Conservation (phyloP, 35 echinoderm and acorn worm species). For the Hemicentrotus pulcherrimus region DNA sequence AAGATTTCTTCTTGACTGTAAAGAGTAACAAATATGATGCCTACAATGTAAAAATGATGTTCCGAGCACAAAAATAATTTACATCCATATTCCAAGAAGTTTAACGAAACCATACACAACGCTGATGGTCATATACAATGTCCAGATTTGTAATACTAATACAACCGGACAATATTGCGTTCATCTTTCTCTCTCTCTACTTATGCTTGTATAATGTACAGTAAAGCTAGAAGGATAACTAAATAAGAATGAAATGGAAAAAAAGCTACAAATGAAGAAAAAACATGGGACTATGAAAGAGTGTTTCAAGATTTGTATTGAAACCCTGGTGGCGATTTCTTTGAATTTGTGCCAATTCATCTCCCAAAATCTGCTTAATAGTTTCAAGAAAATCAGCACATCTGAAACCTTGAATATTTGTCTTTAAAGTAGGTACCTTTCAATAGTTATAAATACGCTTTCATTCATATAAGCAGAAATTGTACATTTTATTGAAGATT, state of each 20-base stretch:
- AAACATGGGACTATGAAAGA: not conserved
- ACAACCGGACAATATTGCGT: not conserved
- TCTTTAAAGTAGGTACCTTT: not conserved
- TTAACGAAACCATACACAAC: not conserved
- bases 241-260: not conserved
- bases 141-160: not conserved
- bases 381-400: not conserved
- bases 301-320: not conserved
- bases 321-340: not conserved
- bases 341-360: not conserved
- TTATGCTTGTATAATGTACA: not conserved
- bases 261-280: not conserved
- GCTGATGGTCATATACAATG: not conserved
- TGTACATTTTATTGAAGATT: not conserved
- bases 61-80: constrained; percentile 47
- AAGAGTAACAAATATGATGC: not conserved
- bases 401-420: not conserved
- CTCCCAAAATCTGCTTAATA: not conserved
- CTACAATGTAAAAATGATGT: constrained; percentile 38
- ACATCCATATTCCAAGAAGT: constrained; percentile 27
- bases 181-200: not conserved
- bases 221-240: not conserved
- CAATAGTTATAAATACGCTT: not conserved
- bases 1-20: not conserved
- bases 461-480: not conserved